phyloP scores from a whole-genome alignment of 2,797 vertebrate species.

The Eptatretus atami region DNA sequence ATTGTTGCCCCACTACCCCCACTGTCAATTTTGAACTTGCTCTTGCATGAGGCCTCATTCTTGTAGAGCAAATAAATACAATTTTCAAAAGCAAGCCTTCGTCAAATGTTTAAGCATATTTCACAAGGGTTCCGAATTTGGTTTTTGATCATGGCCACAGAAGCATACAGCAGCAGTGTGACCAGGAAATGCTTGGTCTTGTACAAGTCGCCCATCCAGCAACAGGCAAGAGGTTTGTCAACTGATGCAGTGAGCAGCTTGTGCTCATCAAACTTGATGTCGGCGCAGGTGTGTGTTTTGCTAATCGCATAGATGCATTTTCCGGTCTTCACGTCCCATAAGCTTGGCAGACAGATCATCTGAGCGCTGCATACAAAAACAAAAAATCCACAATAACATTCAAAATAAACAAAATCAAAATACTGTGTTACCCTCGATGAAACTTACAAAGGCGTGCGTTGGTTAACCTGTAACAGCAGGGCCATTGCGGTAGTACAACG shows the following conservation, averaged over 20 bases:
- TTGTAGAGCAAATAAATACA: too few relatives aligned
- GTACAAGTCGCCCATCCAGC: conserved; percentile 86
- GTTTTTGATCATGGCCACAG: too few relatives aligned
- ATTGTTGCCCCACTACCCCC: too few relatives aligned
- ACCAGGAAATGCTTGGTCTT: conserved; percentile 78
- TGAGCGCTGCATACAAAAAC: conserved; percentile 20
- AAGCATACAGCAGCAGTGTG: conserved; percentile 67
- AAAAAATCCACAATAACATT: not conserved
- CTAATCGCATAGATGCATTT: conserved; percentile 93
- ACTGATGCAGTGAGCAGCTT: conserved; percentile 93
- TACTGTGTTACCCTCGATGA: not conserved
- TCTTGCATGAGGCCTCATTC: too few relatives aligned
- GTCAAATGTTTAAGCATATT: too few relatives aligned
- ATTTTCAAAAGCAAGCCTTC: too few relatives aligned
- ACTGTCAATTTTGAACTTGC: too few relatives aligned
- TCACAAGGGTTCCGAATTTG: too few relatives aligned
- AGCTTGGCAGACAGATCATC: conserved; percentile 90
- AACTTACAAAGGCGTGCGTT: not conserved
- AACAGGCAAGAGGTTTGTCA: conserved; percentile 89
- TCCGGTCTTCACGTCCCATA: conserved; percentile 92
- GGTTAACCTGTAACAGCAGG: conserved; percentile 94
- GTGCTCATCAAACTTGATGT: conserved; percentile 89
- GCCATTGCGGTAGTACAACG: conserved; percentile 88
- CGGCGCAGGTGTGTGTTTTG: conserved; percentile 95
- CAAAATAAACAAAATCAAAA: conserved; percentile 5